A percentile compares a stretch with the other conserved stretches of the same genome.
Conservation (phyloP, 2,888 invertebrate species). For the Geophilus truncorum region DNA sequence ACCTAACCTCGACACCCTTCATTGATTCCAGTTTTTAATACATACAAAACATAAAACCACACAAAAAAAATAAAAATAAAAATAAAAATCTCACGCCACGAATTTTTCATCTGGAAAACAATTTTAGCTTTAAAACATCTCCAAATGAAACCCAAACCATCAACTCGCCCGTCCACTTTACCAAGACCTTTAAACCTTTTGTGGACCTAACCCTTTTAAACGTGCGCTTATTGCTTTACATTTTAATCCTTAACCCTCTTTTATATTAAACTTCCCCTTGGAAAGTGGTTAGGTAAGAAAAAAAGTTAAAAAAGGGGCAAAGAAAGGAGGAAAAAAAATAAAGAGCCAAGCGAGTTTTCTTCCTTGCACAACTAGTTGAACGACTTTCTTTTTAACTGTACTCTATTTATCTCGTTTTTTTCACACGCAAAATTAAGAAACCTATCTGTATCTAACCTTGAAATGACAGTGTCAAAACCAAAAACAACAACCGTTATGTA, state of each 20-base stretch:
- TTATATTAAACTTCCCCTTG: constrained; percentile 15
- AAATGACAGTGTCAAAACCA: not conserved
- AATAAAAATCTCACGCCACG: not conserved
- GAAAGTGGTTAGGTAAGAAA: not conserved
- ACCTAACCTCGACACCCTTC: constrained; percentile 4
- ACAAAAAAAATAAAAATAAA: not conserved
- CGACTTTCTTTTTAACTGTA: not conserved
- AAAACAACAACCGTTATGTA: not conserved
- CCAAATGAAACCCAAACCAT: not conserved
- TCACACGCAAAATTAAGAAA: not conserved
- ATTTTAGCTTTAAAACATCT: not conserved
- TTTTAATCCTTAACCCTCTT: constrained; percentile 16
- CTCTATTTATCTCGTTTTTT: not conserved
- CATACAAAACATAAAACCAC: not conserved
- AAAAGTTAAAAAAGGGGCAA: not conserved
- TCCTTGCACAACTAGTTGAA: not conserved
- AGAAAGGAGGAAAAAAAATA: not conserved
- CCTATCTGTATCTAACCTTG: not conserved
- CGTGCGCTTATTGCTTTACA: not conserved
- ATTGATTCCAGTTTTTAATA: not conserved
- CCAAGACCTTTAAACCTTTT: not conserved
- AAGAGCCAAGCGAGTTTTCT: not conserved
- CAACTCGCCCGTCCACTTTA: not conserved
- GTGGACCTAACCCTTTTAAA: constrained; percentile 12
- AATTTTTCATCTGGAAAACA: not conserved